Conservation (phyloP, 2,888 invertebrate genomes). For the Ichneumon xanthorius region DNA sequence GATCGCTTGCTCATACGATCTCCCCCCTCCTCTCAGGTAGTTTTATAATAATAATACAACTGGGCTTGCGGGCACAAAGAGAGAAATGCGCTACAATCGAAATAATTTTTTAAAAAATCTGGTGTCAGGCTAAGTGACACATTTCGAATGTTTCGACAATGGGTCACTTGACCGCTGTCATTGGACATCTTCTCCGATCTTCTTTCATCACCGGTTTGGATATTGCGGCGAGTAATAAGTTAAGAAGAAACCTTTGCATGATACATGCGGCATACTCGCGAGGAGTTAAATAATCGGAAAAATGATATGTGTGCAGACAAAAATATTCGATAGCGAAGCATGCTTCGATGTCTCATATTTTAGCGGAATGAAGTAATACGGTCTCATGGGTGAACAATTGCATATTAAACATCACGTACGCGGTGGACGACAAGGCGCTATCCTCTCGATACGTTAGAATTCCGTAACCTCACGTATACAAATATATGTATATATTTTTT, state of each 20-base stretch:
- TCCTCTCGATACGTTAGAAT: conserved; percentile 33
- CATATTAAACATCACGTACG: conserved; percentile 12
- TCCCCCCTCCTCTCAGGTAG: not conserved
- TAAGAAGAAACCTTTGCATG: conserved; percentile 19
- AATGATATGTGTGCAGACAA: not conserved
- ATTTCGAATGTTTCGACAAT: conserved; percentile 53
- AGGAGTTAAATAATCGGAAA: not conserved
- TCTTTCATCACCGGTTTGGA: conserved; percentile 17
- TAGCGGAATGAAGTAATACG: conserved; percentile 1
- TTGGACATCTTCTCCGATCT: conserved; percentile 36
- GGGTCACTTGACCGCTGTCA: conserved; percentile 55
- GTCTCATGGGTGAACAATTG: not conserved
- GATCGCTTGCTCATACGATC: conserved; percentile 52
- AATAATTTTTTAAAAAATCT: conserved; percentile 16
- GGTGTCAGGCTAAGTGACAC: not conserved
- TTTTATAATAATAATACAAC: conserved; percentile 24
- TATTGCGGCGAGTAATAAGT: conserved; percentile 9
- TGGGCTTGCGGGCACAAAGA: conserved; percentile 3
- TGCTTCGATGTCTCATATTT: conserved; percentile 22
- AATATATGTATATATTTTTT: not conserved
- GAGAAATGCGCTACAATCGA: not conserved
- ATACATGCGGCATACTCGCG: not conserved
- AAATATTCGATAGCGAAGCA: too few relatives aligned
- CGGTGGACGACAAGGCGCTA: not conserved
- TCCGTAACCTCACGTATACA: not conserved